These are phyloP conservation scores for Pissodes strobi DNA, from an alignment of 1,140 invertebrate genomes.

Conservation along the genomic window DNA sequence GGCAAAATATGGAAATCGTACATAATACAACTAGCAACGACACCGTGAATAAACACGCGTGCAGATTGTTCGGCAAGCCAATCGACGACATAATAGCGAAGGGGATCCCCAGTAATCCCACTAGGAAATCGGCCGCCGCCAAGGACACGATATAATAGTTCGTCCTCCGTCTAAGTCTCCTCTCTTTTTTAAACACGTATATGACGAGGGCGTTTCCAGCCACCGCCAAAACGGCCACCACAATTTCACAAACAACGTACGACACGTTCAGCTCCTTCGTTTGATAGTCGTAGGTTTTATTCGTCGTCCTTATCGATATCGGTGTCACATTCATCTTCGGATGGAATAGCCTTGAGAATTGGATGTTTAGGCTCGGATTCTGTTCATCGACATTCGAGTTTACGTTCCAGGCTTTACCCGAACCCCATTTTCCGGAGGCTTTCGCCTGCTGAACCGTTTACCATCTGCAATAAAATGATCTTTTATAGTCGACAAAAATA, in stretches of 20 bases:
- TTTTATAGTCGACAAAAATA: too few relatives aligned
- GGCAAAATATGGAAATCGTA: slow-evolving; percentile 88
- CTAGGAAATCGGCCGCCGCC: slow-evolving; percentile 82
- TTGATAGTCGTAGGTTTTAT: slow-evolving; percentile 37
- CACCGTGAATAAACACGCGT: slow-evolving; percentile 82
- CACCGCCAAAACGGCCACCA: slow-evolving; percentile 80
- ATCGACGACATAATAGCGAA: slow-evolving; percentile 80
- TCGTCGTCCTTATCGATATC: not conserved
- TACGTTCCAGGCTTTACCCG: not conserved
- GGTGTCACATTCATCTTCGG: slow-evolving; percentile 7
- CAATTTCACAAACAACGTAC: slow-evolving; percentile 75
- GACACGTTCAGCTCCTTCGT: slow-evolving; percentile 62
- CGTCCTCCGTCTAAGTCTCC: slow-evolving; percentile 76
- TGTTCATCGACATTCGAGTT: too few relatives aligned
- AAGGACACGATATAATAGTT: slow-evolving; percentile 92
- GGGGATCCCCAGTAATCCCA: slow-evolving; percentile 78
- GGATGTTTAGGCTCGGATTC: not conserved
- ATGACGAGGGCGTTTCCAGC: slow-evolving; percentile 86
- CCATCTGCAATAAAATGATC: slow-evolving; percentile 15
- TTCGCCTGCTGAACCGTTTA: not conserved
- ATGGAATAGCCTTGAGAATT: not conserved
- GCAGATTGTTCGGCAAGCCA: slow-evolving; percentile 74
- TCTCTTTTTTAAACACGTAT: slow-evolving; percentile 77
- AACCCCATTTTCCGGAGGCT: slow-evolving; percentile 9
- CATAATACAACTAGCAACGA: slow-evolving; percentile 85